Conservation (phyloP, 2,888 invertebrate species). For the Lissocephala sabroskyi region DNA sequence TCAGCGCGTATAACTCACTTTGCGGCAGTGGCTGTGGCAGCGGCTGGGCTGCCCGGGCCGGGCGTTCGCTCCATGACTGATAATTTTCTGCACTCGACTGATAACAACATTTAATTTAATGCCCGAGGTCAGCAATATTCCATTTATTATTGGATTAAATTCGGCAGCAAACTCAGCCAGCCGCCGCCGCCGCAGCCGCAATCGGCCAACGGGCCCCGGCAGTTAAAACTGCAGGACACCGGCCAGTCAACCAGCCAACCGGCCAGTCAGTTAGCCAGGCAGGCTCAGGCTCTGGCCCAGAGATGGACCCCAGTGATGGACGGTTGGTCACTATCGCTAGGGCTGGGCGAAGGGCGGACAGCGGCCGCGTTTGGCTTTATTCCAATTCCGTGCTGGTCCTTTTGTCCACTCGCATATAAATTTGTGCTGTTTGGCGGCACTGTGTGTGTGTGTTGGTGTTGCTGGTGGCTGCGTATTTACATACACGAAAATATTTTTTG, state of each 20-base stretch:
- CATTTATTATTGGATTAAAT: slow-evolving; percentile 74
- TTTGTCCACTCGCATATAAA: slow-evolving; percentile 43
- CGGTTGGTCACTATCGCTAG: slow-evolving; percentile 36
- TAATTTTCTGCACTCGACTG: slow-evolving; percentile 73
- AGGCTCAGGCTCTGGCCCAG: no score
- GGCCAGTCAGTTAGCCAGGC: no score
- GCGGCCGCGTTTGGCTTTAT: not conserved
- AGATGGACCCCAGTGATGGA: not conserved
- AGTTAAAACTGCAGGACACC: not conserved
- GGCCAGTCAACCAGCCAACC: not conserved
- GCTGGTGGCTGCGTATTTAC: not conserved
- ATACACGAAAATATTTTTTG: not conserved
- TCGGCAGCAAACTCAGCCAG: slow-evolving; percentile 66
- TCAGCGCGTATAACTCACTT: slow-evolving; percentile 40
- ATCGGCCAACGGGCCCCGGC: not conserved
- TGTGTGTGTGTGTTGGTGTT: not conserved
- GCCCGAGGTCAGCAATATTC: slow-evolving; percentile 74
- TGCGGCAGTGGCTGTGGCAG: not conserved
- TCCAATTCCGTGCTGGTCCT: slow-evolving; percentile 26
- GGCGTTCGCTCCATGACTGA: slow-evolving; percentile 39
- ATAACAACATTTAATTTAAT: slow-evolving; percentile 74
- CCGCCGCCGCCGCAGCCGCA: slow-evolving; percentile 21
- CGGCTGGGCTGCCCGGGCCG: not conserved
- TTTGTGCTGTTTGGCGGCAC: slow-evolving; percentile 17
- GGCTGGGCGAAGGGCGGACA: slow-evolving; percentile 38